Base-by-base conservation (phyloP, 1,140 invertebrate genomes). In the Psilanteris sp. region DNA sequence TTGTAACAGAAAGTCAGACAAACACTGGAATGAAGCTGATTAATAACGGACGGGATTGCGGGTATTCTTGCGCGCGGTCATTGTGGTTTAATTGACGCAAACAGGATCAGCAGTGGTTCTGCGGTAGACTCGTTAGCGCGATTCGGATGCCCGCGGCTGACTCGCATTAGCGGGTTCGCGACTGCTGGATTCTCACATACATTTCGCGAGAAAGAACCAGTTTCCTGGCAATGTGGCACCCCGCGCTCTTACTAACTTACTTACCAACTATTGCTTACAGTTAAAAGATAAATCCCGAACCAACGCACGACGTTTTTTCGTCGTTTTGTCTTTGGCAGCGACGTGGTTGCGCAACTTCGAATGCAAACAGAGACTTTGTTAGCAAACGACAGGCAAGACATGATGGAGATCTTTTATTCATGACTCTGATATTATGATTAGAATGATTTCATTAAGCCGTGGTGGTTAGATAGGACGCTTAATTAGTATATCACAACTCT, bases 131-230 rank as follows among this genome's bases (percentile, higher is more conserved):
- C 13, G 52, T 44, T 48, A 50, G 26, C n/a, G n/a, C n/a, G n/a
- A n/a, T 32, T 37, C 29, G 31, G 20, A 31, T 34, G 52, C 61
- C 57, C 36, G 18, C 41, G 72, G 76, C 50, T 74, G 62, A 67
- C 61, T 75, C 62, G 22, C 71, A 64, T 36, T 64, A 54, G 46
- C 64, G 50, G 39, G 52, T 61, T 67, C 76, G 22, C 75, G 62
- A 36, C 57, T 52, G 41, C 36, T 46, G 37, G 67, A 37, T 76
- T 77, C 61, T 72, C 72, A 72, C 77, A 59, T 79, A 76, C 50
- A 68, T 78, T 59, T 76, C 10, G 57, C 20, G 20, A 18, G 20
- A 36, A 22, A 9, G 46, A 41, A 50, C 26, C 18, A 48, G 44
- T 18, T 48, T 52, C 13, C 48, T 15, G 36, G 29, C 18, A 9